phyloP scores from a whole-genome alignment of 2,113 vertebrate genomes.

The Stercorarius parasiticus region DNA sequence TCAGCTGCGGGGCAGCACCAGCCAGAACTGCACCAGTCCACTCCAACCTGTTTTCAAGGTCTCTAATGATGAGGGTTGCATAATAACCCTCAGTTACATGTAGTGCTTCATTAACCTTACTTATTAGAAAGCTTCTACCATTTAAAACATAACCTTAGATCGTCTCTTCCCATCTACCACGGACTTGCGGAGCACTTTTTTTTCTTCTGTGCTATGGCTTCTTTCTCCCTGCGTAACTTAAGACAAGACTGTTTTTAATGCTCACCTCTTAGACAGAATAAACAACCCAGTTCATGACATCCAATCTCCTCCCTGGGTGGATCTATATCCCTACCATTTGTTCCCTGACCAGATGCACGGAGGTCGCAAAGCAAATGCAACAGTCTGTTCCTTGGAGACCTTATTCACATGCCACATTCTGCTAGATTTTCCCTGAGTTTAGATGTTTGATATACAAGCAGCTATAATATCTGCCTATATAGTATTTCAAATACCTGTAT shows the following conservation, averaged over 20 bases:
- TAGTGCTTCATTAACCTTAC: not conserved
- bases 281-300: not conserved
- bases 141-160: not conserved
- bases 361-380: not conserved
- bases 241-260: not conserved
- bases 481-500: not conserved
- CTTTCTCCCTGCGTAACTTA: not conserved
- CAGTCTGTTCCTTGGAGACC: not conserved
- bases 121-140: constrained; percentile 17
- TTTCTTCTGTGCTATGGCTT: not conserved
- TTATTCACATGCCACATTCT: not conserved
- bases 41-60: not conserved
- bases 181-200: not conserved
- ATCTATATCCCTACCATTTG: constrained; percentile 3
- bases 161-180: not conserved
- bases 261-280: not conserved
- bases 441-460: not conserved
- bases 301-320: not conserved
- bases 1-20: not conserved
- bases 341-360: not conserved
- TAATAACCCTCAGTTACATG: not conserved
- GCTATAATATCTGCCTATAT: not conserved
- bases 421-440: not conserved
- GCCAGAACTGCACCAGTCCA: not conserved
- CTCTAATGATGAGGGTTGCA: not conserved